These are phyloP conservation scores for Embiotoca jacksoni DNA, from an alignment of 2,113 vertebrate genomes.

Conservation along the genomic window DNA sequence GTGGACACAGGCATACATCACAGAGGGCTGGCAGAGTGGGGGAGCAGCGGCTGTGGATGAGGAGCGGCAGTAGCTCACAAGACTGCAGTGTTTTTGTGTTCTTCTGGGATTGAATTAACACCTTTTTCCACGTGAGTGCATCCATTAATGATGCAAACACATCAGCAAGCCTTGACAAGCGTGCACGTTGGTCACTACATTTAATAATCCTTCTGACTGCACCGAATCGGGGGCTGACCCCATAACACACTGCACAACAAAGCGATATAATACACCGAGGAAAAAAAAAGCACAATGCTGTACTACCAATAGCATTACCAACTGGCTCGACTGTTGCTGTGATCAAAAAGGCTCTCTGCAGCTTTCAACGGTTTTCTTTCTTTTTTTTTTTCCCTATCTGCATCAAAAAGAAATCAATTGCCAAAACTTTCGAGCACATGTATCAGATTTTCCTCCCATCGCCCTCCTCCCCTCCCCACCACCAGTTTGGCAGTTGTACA, in stretches of 20 bases:
- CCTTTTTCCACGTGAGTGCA: conserved; percentile 21
- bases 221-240: conserved; percentile 35
- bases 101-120: conserved; percentile 36
- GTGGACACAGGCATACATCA: conserved; percentile 84
- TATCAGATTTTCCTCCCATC: conserved; percentile 69
- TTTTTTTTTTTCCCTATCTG: conserved; percentile 69
- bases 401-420: conserved; percentile 86
- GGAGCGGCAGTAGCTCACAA: conserved; percentile 42
- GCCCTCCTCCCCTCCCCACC: conserved; percentile 16
- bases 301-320: conserved; percentile 61
- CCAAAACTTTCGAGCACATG: conserved; percentile 80
- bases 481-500: conserved; percentile 74
- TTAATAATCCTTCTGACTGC: conserved; percentile 60
- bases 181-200: conserved; percentile 47
- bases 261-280: conserved; percentile 50
- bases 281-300: conserved; percentile 22
- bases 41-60: conserved; percentile 42
- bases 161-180: conserved; percentile 34
- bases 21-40: conserved; percentile 67
- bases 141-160: conserved; percentile 38
- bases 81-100: conserved; percentile 23
- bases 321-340: conserved; percentile 66
- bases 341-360: conserved; percentile 78
- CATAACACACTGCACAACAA: conserved; percentile 63
- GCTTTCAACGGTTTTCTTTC: conserved; percentile 78